A percentile compares a stretch with the other conserved stretches of the same genome.
Conservation (phyloP, 2,888 invertebrate genomes). For the Lasioglossum pauxillum region DNA sequence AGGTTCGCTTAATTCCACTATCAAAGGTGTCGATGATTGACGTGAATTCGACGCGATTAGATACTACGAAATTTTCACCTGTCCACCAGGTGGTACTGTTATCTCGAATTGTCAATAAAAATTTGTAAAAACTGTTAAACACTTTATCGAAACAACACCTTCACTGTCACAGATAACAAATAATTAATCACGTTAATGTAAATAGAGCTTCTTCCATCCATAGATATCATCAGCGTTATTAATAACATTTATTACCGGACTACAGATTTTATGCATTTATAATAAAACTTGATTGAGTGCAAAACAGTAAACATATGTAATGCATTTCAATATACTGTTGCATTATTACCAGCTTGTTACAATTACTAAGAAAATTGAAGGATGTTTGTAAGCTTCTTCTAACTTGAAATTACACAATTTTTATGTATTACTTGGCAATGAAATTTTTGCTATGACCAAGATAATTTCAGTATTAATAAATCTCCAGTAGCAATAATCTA, state of each 20-base stretch:
- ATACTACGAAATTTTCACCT: background rate
- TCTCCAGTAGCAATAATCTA: no score
- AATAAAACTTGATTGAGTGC: background rate
- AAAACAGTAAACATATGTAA: background rate
- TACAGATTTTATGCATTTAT: background rate
- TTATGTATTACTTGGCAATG: background rate
- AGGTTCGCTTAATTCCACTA: conserved; percentile 39
- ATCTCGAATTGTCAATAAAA: background rate
- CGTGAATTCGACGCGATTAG: background rate
- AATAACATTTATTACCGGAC: background rate
- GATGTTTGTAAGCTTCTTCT: background rate
- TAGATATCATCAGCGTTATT: background rate
- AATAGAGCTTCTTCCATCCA: background rate
- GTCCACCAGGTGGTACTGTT: background rate
- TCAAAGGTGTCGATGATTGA: background rate
- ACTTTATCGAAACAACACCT: background rate
- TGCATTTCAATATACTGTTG: background rate
- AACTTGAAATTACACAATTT: background rate
- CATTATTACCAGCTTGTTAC: background rate
- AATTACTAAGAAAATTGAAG: background rate
- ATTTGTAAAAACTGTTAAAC: background rate
- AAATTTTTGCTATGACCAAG: no score
- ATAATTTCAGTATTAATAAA: no score
- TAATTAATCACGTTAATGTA: background rate
- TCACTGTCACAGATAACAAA: background rate